Percentiles rank a stretch among this genome's conserved stretches.
Conservation (phyloP, 1,140 invertebrate species). For the Callitettix versicolor region DNA sequence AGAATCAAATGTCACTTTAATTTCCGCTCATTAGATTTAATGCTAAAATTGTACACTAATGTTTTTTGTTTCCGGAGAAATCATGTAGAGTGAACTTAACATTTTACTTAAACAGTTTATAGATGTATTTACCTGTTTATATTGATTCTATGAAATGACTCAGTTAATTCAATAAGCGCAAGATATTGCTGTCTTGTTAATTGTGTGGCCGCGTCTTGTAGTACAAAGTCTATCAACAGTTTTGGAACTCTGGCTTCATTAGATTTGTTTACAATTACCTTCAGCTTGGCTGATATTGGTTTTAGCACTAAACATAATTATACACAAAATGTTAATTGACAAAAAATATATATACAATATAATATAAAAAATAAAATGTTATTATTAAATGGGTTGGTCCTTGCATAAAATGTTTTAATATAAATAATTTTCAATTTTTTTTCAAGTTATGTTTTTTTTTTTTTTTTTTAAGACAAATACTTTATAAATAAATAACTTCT, state of each 20-base stretch:
- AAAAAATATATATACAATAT: too few species aligned
- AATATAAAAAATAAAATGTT: too few species aligned
- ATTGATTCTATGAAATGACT: slow-evolving; percentile 55
- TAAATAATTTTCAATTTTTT: slow-evolving; percentile 18
- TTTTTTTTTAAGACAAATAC: too few species aligned
- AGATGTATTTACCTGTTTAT: slow-evolving; percentile 50
- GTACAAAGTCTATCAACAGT: slow-evolving; percentile 59
- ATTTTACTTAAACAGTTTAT: too few species aligned
- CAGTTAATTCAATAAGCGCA: slow-evolving; percentile 49
- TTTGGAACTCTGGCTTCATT: slow-evolving; percentile 58
- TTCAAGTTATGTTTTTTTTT: too few species aligned
- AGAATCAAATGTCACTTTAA: too few species aligned
- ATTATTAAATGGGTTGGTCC: background rate
- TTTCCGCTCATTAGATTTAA: too few species aligned
- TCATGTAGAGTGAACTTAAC: too few species aligned
- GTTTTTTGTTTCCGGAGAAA: too few species aligned
- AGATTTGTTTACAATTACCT: slow-evolving; percentile 65
- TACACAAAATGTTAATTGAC: too few species aligned
- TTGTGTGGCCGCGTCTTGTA: slow-evolving; percentile 66
- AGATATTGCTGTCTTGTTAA: slow-evolving; percentile 62
- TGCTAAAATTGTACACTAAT: too few species aligned
- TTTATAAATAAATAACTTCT: too few species aligned
- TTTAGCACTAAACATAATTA: slow-evolving; percentile 48
- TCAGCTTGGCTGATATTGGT: slow-evolving; percentile 67
- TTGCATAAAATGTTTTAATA: background rate